Conservation (phyloP, 2,797 vertebrate species). For the Toxotes lorentzi region DNA sequence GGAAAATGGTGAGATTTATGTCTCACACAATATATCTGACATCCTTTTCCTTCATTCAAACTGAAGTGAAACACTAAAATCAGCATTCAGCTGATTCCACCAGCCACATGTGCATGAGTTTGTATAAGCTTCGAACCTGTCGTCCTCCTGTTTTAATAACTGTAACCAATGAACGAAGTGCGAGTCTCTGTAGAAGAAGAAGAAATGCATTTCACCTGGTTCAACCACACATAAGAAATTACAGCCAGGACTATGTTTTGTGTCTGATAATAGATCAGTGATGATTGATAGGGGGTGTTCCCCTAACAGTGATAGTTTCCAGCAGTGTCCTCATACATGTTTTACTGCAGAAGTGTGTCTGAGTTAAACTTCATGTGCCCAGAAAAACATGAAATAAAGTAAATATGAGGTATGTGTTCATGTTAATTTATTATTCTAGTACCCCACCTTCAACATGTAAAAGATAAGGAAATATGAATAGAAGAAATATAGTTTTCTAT, state of each 20-base stretch:
- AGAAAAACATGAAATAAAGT: conserved; percentile 28
- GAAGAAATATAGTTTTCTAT: conserved; percentile 37
- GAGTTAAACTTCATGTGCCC: conserved; percentile 25
- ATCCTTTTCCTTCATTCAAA: conserved; percentile 37
- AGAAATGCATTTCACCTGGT: conserved; percentile 32
- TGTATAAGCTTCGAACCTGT: conserved; percentile 30
- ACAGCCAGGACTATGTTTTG: conserved; percentile 44
- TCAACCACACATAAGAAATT: conserved; percentile 42
- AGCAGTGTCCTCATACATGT: conserved; percentile 8
- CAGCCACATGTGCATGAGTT: conserved; percentile 63
- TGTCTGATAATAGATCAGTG: conserved; percentile 37
- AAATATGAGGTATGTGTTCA: conserved; percentile 62
- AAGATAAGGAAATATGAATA: conserved; percentile 41
- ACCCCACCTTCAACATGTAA: conserved; percentile 20
- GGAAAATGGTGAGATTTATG: conserved; percentile 33
- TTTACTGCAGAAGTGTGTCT: conserved; percentile 19
- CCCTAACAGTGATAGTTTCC: conserved; percentile 20
- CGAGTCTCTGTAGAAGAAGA: conserved; percentile 32
- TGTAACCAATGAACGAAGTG: conserved; percentile 31
- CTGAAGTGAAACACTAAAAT: conserved; percentile 40
- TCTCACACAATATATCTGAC: conserved; percentile 23
- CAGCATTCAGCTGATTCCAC: conserved; percentile 35
- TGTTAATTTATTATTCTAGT: conserved; percentile 48
- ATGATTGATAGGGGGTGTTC: conserved; percentile 8
- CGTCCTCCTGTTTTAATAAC: conserved; percentile 1